Base-by-base conservation (phyloP, 2,113 vertebrate species). In the Malurus cyaneus region DNA sequence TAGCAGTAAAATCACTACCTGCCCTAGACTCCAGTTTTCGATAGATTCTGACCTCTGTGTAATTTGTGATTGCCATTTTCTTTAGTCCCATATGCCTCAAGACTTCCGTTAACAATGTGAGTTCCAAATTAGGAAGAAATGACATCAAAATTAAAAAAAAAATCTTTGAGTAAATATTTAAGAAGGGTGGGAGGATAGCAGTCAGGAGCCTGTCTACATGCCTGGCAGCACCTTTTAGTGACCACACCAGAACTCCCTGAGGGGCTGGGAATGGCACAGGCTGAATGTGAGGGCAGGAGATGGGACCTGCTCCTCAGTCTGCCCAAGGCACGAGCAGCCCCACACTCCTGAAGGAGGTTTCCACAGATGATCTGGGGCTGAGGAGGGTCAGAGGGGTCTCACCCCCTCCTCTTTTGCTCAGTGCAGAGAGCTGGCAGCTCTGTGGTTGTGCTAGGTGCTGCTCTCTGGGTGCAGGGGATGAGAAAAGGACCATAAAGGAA, bases 261-360 rank as follows among this genome's bases (percentile, higher is more conserved):
- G 17, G 15, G 14, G 4, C 8, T 65, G 26, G 34, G 32, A 42
- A 69, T 8, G 9, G n/a, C 34, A 34, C 3, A 25, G 14, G 20
- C 23, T 66, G 53, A 76, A 59, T 31, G 13, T 16, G 32, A 82
- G 17, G 62, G 25, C 15, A 66, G 61, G 32, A 88, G 5, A 11
- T 10, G 4, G 18, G 20, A 67, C 5, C 4, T 54, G 6, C 29
- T 50, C 14, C 14, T 8, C 12, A 24, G 8, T 7, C 36, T 42
- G 5, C 29, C 23, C 7, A 14, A 5, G 29, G 18, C 34, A 67
- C 0, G 1, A 39, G 53, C 56, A 62, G n/a, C 28, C 31, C 21
- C 31, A 36, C 28, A 36, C 41, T 65, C 65, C 44, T 69, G 50
- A 61, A 78, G 18, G 20, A 39, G 18, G 24, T 65, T 60, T 59